These are phyloP conservation scores for Drosophila testacea DNA, from an alignment of 2,888 invertebrate species.

Conservation along the genomic window DNA sequence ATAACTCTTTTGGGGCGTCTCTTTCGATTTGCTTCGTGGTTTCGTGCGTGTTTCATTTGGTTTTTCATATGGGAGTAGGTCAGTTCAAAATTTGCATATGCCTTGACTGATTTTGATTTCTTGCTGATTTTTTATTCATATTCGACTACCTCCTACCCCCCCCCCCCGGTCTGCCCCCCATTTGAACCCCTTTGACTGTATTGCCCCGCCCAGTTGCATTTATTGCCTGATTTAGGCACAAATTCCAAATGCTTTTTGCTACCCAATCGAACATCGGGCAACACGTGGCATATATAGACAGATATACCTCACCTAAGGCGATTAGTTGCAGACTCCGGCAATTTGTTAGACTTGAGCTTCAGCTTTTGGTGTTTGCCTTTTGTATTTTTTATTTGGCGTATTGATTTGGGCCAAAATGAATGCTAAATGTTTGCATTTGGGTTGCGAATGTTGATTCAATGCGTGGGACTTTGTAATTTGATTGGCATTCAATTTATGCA, in stretches of 20 bases:
- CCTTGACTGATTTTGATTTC: constrained; percentile 70
- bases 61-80: constrained; percentile 79
- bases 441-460: constrained; percentile 19
- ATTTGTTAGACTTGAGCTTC: constrained; percentile 52
- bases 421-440: constrained; percentile 40
- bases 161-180: neutral
- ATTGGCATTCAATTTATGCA: constrained; percentile 28
- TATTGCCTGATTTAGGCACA: constrained; percentile 52
- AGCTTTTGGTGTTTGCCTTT: constrained; percentile 17
- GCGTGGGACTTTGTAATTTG: constrained; percentile 46
- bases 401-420: constrained; percentile 18
- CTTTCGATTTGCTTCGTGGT: constrained; percentile 22
- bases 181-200: constrained; percentile 1
- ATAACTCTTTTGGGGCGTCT: constrained; percentile 42
- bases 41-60: constrained; percentile 62
- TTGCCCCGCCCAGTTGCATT: constrained; percentile 63
- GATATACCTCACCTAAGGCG: constrained; percentile 51
- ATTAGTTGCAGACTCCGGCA: constrained; percentile 47
- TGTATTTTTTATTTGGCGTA: constrained; percentile 11
- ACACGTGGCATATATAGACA: constrained; percentile 33
- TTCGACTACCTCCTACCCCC: constrained; percentile 43
- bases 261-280: constrained; percentile 13
- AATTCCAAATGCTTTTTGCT: constrained; percentile 13
- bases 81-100: constrained; percentile 83
- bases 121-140: constrained; percentile 76